A percentile compares a stretch with the other conserved stretches of the same genome.
phyloP scores from a whole-genome alignment of 1,140 invertebrate genomes.

The Araneus ventricosus region DNA sequence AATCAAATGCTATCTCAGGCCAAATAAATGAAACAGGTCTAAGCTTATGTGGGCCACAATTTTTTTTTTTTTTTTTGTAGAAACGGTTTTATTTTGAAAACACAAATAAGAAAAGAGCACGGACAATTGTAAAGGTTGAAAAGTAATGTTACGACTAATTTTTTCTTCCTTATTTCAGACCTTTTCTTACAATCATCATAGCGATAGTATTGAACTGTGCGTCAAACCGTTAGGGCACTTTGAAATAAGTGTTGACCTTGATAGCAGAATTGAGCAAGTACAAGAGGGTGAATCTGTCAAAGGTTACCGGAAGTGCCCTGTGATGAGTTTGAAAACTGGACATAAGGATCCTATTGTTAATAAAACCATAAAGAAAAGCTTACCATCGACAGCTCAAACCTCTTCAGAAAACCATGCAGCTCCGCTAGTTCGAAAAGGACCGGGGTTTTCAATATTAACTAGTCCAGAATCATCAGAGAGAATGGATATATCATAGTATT shows the following conservation, averaged over 20 bases:
- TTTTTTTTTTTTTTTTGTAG: too few species aligned
- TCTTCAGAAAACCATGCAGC: background rate
- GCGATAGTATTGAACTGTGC: slow-evolving; percentile 65
- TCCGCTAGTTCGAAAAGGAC: slow-evolving; percentile 63
- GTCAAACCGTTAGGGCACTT: slow-evolving; percentile 62
- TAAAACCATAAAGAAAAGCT: background rate
- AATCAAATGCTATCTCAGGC: too few species aligned
- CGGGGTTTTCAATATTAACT: slow-evolving; percentile 64
- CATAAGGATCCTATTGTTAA: background rate
- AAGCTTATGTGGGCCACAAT: too few species aligned
- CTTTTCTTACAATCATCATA: slow-evolving; percentile 55
- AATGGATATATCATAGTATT: slow-evolving; percentile 67
- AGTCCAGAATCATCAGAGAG: slow-evolving; percentile 58
- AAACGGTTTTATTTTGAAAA: too few species aligned
- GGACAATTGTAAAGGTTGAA: too few species aligned
- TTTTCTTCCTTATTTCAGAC: slow-evolving; percentile 22
- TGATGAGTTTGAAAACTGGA: background rate
- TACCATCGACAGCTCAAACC: background rate
- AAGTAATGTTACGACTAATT: background rate
- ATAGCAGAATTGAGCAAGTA: slow-evolving; percentile 41
- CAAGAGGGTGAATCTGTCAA: slow-evolving; percentile 3
- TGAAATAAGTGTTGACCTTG: slow-evolving; percentile 28
- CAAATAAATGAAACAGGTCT: too few species aligned
- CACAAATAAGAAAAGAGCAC: too few species aligned
- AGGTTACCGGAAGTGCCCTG: slow-evolving; percentile 47